These are phyloP conservation scores for Hyalella azteca DNA, from an alignment of 2,888 invertebrate species.

Conservation along the genomic window DNA sequence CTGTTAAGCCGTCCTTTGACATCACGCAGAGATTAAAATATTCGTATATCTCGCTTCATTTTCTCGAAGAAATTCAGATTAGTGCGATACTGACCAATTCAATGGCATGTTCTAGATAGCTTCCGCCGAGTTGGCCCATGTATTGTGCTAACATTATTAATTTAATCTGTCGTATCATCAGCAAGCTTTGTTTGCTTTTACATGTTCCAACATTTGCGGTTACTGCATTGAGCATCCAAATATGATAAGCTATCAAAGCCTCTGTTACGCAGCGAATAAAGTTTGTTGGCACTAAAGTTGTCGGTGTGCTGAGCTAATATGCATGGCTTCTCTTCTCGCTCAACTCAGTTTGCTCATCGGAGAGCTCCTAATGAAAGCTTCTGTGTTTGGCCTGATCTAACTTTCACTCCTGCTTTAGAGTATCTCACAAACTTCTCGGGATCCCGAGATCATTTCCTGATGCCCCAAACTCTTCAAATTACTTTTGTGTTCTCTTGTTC, in stretches of 20 bases:
- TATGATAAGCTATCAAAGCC: neutral
- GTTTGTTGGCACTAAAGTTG: neutral
- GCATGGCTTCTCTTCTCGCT: neutral
- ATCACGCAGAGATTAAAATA: no score
- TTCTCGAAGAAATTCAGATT: no score
- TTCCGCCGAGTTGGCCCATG: neutral
- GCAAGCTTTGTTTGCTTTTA: no score
- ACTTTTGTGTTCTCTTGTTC: no score
- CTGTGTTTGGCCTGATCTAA: conserved; percentile 5
- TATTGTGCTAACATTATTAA: no score
- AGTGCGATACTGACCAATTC: no score
- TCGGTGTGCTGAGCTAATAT: conserved; percentile 7
- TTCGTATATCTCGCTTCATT: no score
- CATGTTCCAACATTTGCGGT: no score
- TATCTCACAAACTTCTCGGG: neutral
- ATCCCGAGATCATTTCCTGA: neutral
- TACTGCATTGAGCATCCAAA: neutral
- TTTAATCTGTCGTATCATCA: no score
- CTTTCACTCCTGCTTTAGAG: neutral
- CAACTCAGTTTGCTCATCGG: neutral
- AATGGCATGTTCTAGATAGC: neutral
- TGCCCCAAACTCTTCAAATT: no score
- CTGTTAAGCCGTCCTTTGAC: no score
- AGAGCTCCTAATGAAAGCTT: conserved; percentile 6
- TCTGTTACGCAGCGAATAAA: neutral